phyloP scores from a whole-genome alignment of 2,888 invertebrate genomes.

The Diaprepes abbreviatus region DNA sequence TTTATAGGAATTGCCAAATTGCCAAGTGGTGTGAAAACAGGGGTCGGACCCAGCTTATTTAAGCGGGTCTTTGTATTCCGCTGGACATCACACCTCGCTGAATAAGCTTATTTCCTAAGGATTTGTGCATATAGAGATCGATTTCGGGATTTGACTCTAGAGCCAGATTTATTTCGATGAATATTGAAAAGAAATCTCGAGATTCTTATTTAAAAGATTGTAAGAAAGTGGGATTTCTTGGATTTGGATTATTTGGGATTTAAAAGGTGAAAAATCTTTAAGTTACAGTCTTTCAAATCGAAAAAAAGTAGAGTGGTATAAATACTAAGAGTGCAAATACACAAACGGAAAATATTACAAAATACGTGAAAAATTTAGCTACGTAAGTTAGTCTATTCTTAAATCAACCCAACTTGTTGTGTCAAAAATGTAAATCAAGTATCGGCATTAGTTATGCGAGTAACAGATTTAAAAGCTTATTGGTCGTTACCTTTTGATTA shows the following conservation, averaged over 20 bases:
- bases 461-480: no score
- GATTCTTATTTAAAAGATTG: conserved; percentile 15
- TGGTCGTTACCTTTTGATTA: no score
- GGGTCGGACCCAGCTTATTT: conserved; percentile 37
- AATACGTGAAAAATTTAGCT: no score
- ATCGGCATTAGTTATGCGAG: no score
- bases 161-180: conserved; percentile 47
- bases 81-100: conserved; percentile 58
- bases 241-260: neutral
- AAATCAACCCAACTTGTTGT: no score
- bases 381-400: no score
- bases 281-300: neutral
- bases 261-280: neutral
- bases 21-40: conserved; percentile 46
- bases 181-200: conserved; percentile 37
- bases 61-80: conserved; percentile 46
- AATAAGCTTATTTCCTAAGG: conserved; percentile 54
- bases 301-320: no score
- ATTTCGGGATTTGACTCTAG: conserved; percentile 40
- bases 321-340: no score
- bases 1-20: conserved; percentile 36
- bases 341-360: no score
- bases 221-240: neutral
- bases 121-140: conserved; percentile 47
- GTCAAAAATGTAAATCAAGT: no score